These are phyloP conservation scores for Drosophila quasianomalipes DNA, from an alignment of 2,888 invertebrate genomes.

Conservation along the genomic window DNA sequence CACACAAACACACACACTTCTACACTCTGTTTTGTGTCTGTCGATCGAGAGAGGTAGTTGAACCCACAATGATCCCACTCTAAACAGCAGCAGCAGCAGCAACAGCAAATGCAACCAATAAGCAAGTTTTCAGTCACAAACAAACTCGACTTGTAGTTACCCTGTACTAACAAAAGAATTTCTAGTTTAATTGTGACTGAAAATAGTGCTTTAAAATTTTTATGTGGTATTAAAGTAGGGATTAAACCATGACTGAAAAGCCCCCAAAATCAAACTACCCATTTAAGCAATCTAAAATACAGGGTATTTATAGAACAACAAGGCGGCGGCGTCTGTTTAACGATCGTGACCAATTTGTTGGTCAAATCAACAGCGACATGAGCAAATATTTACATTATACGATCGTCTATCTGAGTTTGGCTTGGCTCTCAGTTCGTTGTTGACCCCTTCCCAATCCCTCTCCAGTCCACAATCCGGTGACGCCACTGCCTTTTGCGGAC, in stretches of 20 bases:
- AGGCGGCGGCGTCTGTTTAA: constrained; percentile 68
- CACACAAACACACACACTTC: neutral
- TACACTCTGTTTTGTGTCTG: neutral
- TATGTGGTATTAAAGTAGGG: neutral
- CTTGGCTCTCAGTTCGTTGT: constrained; percentile 11
- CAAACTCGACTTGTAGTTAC: neutral
- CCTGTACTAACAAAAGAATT: neutral
- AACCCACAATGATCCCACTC: constrained; percentile 43
- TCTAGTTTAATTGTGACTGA: too few relatives aligned
- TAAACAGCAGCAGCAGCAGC: constrained; percentile 22
- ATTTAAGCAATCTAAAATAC: neutral
- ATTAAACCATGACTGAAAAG: too few relatives aligned
- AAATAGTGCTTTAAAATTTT: too few relatives aligned
- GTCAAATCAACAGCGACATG: constrained; percentile 69
- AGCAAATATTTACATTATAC: constrained; percentile 72
- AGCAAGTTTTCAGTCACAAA: neutral
- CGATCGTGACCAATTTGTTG: constrained; percentile 81
- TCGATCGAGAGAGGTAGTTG: constrained; percentile 45
- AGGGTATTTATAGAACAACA: constrained; percentile 1
- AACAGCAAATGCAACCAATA: constrained; percentile 6
- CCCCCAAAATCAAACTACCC: neutral
- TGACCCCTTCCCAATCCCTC: neutral
- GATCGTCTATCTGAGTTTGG: constrained; percentile 29
- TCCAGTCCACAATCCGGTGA: neutral
- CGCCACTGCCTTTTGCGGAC: neutral